A percentile compares a stretch with the other conserved stretches of the same genome.
phyloP scores from a whole-genome alignment of 1,140 invertebrate genomes.

The Danaus melanippus region DNA sequence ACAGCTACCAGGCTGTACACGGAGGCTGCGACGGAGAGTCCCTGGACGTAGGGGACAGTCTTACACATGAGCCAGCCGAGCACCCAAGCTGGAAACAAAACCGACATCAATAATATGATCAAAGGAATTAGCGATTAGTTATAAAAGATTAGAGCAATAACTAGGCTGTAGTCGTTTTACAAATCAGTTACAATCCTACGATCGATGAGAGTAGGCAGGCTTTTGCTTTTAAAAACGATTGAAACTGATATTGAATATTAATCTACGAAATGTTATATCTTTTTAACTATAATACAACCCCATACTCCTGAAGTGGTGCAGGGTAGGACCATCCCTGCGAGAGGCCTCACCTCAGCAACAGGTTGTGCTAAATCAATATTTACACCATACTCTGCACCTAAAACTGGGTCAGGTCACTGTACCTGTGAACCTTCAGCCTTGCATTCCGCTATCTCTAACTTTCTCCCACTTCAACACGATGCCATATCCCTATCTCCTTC shows the following conservation, averaged over 20 bases:
- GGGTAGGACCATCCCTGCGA: neutral
- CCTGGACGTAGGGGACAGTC: conserved; percentile 94
- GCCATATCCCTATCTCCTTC: conserved; percentile 31
- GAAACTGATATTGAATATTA: too few species aligned
- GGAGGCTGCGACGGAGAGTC: conserved; percentile 93
- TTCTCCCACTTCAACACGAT: conserved; percentile 21
- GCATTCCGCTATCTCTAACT: conserved; percentile 45
- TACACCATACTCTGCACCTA: conserved; percentile 52
- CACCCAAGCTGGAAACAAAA: conserved; percentile 86
- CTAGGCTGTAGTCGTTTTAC: too few species aligned
- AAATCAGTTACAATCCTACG: too few species aligned
- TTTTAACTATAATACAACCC: too few species aligned
- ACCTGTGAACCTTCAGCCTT: conserved; percentile 62
- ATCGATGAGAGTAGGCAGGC: too few species aligned
- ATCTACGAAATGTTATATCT: too few species aligned
- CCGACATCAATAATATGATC: too few species aligned
- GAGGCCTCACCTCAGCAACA: conserved; percentile 44
- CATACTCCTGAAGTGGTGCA: neutral
- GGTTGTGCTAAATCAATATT: conserved; percentile 67
- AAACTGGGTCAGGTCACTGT: conserved; percentile 65
- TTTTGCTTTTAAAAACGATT: too few species aligned
- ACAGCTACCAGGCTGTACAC: conserved; percentile 95
- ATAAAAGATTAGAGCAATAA: too few species aligned
- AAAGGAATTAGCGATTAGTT: too few species aligned
- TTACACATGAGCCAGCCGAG: conserved; percentile 95